Base-by-base conservation (phyloP, 1,140 invertebrate genomes). In the Phortica variegata region DNA sequence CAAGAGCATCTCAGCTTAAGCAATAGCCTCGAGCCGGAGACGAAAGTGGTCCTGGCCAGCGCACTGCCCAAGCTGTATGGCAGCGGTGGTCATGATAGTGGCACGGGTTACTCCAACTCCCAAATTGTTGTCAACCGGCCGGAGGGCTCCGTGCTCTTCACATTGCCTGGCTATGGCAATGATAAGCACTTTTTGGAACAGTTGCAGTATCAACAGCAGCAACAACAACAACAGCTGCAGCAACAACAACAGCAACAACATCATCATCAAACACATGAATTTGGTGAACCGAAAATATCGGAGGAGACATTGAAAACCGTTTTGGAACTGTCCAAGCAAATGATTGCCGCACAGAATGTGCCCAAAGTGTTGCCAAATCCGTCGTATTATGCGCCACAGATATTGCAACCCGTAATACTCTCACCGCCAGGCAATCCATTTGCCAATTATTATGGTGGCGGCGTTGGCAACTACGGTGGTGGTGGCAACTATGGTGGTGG, bases 81-180 rank as follows among this genome's bases (percentile, higher is more conserved):
- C 29, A 42, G 17, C 1, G 47, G 56, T 4, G 13, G 5, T 1
- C 16, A n/a, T 34, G 2, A 4, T 2, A 31, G 36, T 12, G 55
- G 54, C 3, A 50, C 52, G 18, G 65, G 63, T 0, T 73, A 74
- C 55, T 55, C 60, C 6, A 75, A 72, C 38, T 73, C 74, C 0
- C 74, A 76, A 38, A 76, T 76, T 56, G 74, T 76, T 3, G 73
- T 76, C 0, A 76, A 76, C 58, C 61, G 65, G 0, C 74, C 74
- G 0, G 74, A 75, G 43, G 74, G 74, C 0, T 73, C 74, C 0
- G 74, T 76, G 3, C 52, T 75, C 26, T 76, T 76, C 23, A 65
- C 60, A 7, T 38, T 76, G 2, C 68, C 73, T 0, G 33, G 32
- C 4, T 60, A 60, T 2, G 56, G 17, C 6, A 21, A 2, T 45